phyloP scores from a whole-genome alignment of 2,888 invertebrate genomes.

The Xylota sylvarum region DNA sequence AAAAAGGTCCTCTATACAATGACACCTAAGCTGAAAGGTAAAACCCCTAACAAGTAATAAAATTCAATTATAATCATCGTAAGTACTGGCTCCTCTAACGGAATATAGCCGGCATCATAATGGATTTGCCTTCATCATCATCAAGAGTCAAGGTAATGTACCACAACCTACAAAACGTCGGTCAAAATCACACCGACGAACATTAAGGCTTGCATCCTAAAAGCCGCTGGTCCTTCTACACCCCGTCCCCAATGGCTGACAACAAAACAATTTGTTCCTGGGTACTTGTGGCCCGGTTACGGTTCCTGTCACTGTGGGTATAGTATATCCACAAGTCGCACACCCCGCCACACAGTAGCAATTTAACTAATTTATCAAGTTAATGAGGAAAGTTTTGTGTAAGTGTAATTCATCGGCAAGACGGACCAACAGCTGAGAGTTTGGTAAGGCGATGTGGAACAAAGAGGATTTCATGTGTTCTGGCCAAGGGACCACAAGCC shows the following conservation, averaged over 20 bases:
- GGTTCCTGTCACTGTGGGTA: conserved; percentile 44
- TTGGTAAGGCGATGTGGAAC: background rate
- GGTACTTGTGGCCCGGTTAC: conserved; percentile 57
- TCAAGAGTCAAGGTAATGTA: conserved; percentile 57
- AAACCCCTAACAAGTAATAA: conserved; percentile 57
- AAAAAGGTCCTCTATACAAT: background rate
- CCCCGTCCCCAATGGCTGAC: conserved; percentile 26
- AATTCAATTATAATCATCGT: conserved; percentile 68
- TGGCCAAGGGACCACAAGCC: conserved; percentile 53
- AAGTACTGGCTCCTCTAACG: conserved; percentile 34
- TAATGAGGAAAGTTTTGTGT: conserved; percentile 75
- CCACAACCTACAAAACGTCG: conserved; percentile 66
- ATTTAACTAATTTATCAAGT: conserved; percentile 76
- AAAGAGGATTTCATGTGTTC: conserved; percentile 50
- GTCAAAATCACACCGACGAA: conserved; percentile 71
- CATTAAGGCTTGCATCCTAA: conserved; percentile 61
- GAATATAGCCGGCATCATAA: conserved; percentile 51
- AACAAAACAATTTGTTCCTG: conserved; percentile 68
- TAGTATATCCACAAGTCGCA: conserved; percentile 15
- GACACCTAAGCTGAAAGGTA: conserved; percentile 22
- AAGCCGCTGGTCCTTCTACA: background rate
- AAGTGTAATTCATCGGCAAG: conserved; percentile 69
- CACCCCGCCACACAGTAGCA: conserved; percentile 48
- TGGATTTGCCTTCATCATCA: conserved; percentile 60
- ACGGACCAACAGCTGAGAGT: conserved; percentile 21